phyloP scores from a whole-genome alignment of 2,113 vertebrate species.

The Gallinago media region DNA sequence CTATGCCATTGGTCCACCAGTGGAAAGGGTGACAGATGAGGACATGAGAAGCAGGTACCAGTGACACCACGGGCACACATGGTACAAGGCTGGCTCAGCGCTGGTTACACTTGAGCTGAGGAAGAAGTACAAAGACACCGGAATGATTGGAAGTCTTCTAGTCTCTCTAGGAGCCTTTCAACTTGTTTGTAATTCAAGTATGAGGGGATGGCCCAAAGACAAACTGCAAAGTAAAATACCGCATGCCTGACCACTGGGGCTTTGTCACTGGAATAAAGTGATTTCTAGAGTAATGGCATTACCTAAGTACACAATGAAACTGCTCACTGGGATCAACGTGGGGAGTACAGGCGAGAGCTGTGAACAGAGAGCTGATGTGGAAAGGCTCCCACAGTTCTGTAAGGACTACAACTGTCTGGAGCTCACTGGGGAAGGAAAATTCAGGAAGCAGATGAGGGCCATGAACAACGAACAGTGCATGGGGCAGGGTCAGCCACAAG shows the following conservation, averaged over 20 bases:
- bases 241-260: not conserved
- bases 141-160: not conserved
- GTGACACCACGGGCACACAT: not conserved
- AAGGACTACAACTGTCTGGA: too few relatives aligned
- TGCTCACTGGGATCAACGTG: not conserved
- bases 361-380: too few relatives aligned
- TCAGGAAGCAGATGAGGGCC: too few relatives aligned
- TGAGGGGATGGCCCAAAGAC: not conserved
- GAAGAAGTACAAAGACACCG: not conserved
- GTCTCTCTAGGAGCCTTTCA: not conserved
- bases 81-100: not conserved
- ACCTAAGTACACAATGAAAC: not conserved
- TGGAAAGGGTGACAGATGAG: not conserved
- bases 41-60: not conserved
- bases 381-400: too few relatives aligned
- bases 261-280: not conserved
- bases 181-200: not conserved
- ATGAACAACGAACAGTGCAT: too few relatives aligned
- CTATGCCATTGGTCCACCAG: not conserved
- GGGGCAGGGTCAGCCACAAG: too few relatives aligned
- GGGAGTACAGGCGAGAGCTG: not conserved
- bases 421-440: too few relatives aligned
- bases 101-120: not conserved
- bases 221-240: not conserved
- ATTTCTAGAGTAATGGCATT: not conserved